phyloP scores from a whole-genome alignment of 2,797 vertebrate species.

The Falco biarmicus region DNA sequence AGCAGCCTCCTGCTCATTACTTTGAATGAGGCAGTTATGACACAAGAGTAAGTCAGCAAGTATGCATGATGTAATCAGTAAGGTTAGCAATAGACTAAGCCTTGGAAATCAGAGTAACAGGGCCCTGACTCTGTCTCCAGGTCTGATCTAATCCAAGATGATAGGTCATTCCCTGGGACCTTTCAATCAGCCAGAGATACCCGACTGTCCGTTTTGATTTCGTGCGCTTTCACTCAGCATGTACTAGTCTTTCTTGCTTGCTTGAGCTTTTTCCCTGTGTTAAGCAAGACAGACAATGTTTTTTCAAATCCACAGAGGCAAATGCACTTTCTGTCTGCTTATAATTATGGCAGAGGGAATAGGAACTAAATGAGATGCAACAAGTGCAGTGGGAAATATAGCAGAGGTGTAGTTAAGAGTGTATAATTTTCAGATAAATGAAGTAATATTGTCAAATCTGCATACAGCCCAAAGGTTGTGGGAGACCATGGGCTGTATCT shows the following conservation, averaged over 20 bases:
- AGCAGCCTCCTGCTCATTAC: neutral
- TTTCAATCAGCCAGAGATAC: neutral
- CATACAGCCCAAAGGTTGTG: neutral
- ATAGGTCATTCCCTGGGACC: neutral
- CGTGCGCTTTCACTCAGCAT: neutral
- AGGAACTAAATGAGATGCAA: neutral
- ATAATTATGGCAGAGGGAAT: neutral
- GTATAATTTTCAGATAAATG: neutral
- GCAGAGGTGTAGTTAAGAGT: neutral
- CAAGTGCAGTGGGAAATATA: neutral
- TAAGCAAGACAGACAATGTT: constrained; percentile 1
- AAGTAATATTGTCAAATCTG: neutral
- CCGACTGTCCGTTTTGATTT: neutral
- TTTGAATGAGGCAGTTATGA: neutral
- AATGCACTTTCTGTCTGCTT: neutral
- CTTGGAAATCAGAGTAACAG: neutral
- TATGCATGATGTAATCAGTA: neutral
- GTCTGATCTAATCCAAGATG: neutral
- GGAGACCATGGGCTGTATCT: neutral
- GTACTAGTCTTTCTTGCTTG: neutral
- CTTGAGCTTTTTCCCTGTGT: neutral
- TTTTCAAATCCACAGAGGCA: constrained; percentile 21
- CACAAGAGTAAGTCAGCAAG: neutral
- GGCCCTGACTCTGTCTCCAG: neutral
- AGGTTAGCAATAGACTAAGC: neutral